phyloP scores from a whole-genome alignment of 1,140 invertebrate species.

The Gryllus bimaculatus region DNA sequence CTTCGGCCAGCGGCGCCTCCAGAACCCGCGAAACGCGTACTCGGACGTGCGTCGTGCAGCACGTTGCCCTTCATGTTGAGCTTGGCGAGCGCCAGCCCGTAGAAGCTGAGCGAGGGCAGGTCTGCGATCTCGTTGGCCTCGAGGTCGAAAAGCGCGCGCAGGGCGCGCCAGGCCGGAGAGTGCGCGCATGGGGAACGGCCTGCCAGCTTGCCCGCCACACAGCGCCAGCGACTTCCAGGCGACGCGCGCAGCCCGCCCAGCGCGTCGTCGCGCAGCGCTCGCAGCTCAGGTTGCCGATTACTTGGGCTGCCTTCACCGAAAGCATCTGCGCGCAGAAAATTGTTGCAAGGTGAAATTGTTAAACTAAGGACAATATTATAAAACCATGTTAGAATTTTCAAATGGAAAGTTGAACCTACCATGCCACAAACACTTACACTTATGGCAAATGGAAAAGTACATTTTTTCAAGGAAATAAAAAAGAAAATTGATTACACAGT shows the following conservation, averaged over 20 bases:
- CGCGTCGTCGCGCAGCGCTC: constrained; percentile 61
- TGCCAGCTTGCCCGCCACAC: constrained; percentile 67
- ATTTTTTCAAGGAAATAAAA: too few species aligned
- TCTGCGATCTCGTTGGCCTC: constrained; percentile 75
- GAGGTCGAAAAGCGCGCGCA: constrained; percentile 74
- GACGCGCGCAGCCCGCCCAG: constrained; percentile 60
- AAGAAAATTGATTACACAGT: too few species aligned
- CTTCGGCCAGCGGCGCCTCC: constrained; percentile 67
- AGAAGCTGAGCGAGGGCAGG: constrained; percentile 76
- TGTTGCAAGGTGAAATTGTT: too few species aligned
- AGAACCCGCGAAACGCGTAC: constrained; percentile 73
- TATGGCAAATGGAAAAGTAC: too few species aligned
- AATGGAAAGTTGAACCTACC: too few species aligned
- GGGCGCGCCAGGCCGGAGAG: constrained; percentile 57
- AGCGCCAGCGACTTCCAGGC: constrained; percentile 71
- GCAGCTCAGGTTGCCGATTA: constrained; percentile 66
- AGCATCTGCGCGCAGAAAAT: too few species aligned
- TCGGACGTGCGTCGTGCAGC: constrained; percentile 67
- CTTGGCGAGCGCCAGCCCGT: constrained; percentile 68
- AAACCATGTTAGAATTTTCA: too few species aligned
- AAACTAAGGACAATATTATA: too few species aligned
- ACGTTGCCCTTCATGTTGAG: constrained; percentile 76
- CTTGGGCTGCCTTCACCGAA: constrained; percentile 68
- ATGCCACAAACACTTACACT: too few species aligned
- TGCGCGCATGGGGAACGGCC: constrained; percentile 69